Base-by-base conservation (phyloP, 1,140 invertebrate genomes). In the Agrypnia vestita region DNA sequence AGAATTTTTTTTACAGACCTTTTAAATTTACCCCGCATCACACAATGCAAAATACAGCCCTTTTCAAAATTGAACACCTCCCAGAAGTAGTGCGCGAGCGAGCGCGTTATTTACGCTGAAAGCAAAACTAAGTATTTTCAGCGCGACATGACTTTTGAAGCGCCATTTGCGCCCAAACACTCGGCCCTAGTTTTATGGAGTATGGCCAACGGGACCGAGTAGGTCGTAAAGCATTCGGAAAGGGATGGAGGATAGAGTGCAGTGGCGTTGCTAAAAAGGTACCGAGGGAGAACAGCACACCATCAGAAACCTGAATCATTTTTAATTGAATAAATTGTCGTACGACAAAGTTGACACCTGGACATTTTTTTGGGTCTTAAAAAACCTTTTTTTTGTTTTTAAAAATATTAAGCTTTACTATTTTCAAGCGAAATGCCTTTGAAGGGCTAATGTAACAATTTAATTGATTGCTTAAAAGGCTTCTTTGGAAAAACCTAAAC, bases 71-170 rank as follows among this genome's bases (percentile, higher is more conserved):
- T 59, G 21, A 59, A 59, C 15, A 59, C 55, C 17, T 59, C 55
- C 15, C 55, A 59, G 17, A 56, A 56, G 15, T 21, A 59, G 21
- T 21, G 3, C 7, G 61, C 25, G 25, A 67, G 62, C 43, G 43
- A 15, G 62, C 67, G 67, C 43, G 72, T 74, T 59, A 53, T 59
- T 74, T 74, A 21, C 55, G 72, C 55, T 59, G 72, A 74, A 59
- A 74, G 72, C 72, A 46, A 59, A 74, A 35, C 72, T 56, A 56
- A 56, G 72, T 59, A 43, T 74, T 46, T 59, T 46, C 51, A 59
- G 55, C 9, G 55, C 51, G 72, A 74, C 72, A 74, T 74, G 72
- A 74, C 72, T 74, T 74, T 74, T 59, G 51, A 59, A 59, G 53
- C 72, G 51, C 53, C 53, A 43, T 74, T 56, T 74, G 53, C 35